Base-by-base conservation (phyloP, 2,113 vertebrate genomes). In the Clarias gariepinus region DNA sequence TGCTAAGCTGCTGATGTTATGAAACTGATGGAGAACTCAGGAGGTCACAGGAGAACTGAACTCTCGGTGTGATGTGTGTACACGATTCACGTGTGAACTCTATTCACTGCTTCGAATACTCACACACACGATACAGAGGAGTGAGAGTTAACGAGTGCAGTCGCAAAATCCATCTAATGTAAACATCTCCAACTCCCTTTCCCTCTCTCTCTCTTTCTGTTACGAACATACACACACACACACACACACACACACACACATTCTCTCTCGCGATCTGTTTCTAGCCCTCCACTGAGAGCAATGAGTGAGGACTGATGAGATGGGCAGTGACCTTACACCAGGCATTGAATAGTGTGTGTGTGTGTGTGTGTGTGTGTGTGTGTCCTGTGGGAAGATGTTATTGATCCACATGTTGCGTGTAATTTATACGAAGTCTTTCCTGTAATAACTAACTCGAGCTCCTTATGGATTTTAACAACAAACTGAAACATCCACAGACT, bases 321-420 rank as follows among this genome's bases (percentile, higher is more conserved):
- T 93, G 92, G 92, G 90, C 92, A 91, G 80, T 93, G 92, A 94
- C 89, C 92, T 94, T 91, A 93, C 91, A 89, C 92, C 88, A 33
- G 79, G 91, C 89, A 91, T 80, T 85, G 28, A 85, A 53, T 53
- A 87, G 87, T 90, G 83, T 90, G 88, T 89, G 55, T 88, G 80
- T 86, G 13, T 10, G 83, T 82, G 89, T 90, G 13, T n/a, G 41
- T 64, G n/a, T n/a, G n/a, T n/a, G n/a, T n/a, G n/a, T n/a, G 7
- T 47, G 71, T 78, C 85, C 63, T 55, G 60, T 58, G 80, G 86
- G 86, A 85, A 61, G n/a, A 57, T 2, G 19, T 78, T 83, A 89
- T 87, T 85, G 88, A 89, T 82, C 63, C 64, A 61, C 30, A 23
- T 78, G 47, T 52, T 78, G 71, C 18, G 21, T 79, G 78, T 89